These are phyloP conservation scores for Rhabdomys dilectus DNA, from an alignment of 2,113 vertebrate genomes.

Conservation along the genomic window DNA sequence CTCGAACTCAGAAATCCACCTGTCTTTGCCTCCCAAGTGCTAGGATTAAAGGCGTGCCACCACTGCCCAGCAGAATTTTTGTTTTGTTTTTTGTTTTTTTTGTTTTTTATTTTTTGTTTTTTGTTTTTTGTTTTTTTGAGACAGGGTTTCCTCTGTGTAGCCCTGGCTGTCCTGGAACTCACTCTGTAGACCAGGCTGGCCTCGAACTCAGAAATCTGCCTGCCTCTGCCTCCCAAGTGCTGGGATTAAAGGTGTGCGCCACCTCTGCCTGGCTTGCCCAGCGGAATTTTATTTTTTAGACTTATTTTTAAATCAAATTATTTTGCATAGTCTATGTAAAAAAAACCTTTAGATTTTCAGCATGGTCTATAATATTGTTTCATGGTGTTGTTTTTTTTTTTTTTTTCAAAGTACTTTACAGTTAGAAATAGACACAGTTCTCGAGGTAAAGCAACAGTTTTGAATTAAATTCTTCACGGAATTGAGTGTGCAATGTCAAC, in stretches of 20 bases:
- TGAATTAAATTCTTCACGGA: background rate
- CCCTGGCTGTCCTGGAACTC: too few species aligned
- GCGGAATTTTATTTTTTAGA: constrained; percentile 34
- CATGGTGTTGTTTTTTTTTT: background rate
- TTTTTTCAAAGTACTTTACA: background rate
- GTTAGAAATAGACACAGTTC: constrained; percentile 4
- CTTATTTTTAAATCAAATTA: constrained; percentile 29
- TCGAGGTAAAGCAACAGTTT: constrained; percentile 15
- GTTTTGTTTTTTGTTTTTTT: too few species aligned
- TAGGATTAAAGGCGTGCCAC: too few species aligned
- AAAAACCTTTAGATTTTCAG: constrained; percentile 11
- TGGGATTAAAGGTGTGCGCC: too few species aligned
- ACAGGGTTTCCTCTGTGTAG: too few species aligned
- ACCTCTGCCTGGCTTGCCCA: too few species aligned
- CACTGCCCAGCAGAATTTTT: background rate
- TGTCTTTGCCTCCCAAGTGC: too few species aligned
- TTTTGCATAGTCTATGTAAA: constrained; percentile 2
- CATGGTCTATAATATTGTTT: background rate
- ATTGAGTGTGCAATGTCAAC: background rate
- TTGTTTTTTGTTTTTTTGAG: too few species aligned
- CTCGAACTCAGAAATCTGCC: too few species aligned
- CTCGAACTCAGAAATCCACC: too few species aligned
- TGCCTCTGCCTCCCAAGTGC: too few species aligned
- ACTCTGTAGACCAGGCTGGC: too few species aligned
- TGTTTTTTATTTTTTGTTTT: background rate